Conservation (phyloP, 1,140 invertebrate genomes). For the Macrobrachium nipponense region DNA sequence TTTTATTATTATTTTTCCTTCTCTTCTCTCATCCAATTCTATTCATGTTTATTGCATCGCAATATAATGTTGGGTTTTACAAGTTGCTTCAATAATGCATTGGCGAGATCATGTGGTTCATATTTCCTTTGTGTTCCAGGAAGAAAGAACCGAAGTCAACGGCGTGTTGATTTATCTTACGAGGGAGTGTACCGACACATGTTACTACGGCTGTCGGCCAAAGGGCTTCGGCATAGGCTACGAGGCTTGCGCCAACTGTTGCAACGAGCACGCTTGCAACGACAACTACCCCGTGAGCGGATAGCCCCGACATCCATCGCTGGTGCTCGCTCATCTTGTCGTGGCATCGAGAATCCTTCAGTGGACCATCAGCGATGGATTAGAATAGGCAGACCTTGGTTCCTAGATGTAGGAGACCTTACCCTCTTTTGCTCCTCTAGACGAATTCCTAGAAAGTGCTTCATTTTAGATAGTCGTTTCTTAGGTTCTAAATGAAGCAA, state of each 20-base stretch:
- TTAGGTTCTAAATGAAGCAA: too few relatives aligned
- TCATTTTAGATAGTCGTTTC: too few relatives aligned
- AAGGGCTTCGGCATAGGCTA: slow-evolving; percentile 10
- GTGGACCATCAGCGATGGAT: too few relatives aligned
- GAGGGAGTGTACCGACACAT: background rate
- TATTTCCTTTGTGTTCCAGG: background rate
- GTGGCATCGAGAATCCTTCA: too few relatives aligned
- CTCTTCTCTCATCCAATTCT: too few relatives aligned
- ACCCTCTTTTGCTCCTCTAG: background rate
- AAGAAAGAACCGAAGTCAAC: slow-evolving; percentile 12
- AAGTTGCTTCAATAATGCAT: too few relatives aligned
- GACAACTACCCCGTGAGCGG: slow-evolving; percentile 10
- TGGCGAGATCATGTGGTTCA: too few relatives aligned
- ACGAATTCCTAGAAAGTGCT: background rate
- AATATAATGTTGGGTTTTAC: too few relatives aligned
- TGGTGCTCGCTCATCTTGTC: background rate
- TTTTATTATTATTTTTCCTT: too few relatives aligned
- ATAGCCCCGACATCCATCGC: background rate
- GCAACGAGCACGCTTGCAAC: background rate
- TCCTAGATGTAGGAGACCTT: too few relatives aligned
- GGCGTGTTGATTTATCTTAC: background rate
- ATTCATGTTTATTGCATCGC: too few relatives aligned
- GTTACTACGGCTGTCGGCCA: slow-evolving; percentile 9
- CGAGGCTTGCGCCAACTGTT: background rate
- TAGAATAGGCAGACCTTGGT: too few relatives aligned